phyloP scores from a whole-genome alignment of 2,888 invertebrate genomes.

The Brachynemurus nebulosus region DNA sequence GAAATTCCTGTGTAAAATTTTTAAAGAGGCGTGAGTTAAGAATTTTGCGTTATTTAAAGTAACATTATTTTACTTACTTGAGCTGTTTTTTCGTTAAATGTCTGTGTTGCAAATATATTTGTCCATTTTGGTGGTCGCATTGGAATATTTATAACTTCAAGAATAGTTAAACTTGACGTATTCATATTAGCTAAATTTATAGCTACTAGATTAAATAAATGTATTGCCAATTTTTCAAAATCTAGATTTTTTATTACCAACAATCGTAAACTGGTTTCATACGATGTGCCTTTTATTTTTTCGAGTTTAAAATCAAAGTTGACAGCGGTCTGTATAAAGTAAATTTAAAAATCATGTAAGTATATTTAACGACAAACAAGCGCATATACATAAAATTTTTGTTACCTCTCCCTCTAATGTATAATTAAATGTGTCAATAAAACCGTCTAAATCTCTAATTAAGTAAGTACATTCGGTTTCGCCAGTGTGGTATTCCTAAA shows the following conservation, averaged over 20 bases:
- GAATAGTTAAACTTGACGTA: not conserved
- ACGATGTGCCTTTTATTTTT: too few relatives aligned
- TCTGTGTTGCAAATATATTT: not conserved
- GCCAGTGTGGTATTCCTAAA: not conserved
- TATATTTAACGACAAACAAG: too few relatives aligned
- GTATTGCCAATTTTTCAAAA: not conserved
- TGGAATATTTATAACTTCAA: conserved; percentile 4
- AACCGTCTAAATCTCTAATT: not conserved
- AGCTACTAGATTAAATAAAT: not conserved
- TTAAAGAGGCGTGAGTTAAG: too few relatives aligned
- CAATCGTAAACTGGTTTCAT: too few relatives aligned
- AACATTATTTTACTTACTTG: not conserved
- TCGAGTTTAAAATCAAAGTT: too few relatives aligned
- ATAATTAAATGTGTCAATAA: not conserved
- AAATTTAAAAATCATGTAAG: too few relatives aligned
- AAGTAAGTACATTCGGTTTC: not conserved
- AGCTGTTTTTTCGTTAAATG: not conserved
- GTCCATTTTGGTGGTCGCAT: conserved; percentile 5
- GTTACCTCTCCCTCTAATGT: not conserved
- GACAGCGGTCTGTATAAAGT: too few relatives aligned
- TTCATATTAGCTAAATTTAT: not conserved
- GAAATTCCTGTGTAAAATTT: too few relatives aligned
- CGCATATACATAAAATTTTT: too few relatives aligned
- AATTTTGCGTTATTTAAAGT: not conserved
- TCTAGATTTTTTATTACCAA: not conserved